Evolutionary conservation across 2,888 invertebrate species (phyloP), one percentile per base, ranked within the genome.

Genomic region (Sylvicola fuscatus): DNA sequence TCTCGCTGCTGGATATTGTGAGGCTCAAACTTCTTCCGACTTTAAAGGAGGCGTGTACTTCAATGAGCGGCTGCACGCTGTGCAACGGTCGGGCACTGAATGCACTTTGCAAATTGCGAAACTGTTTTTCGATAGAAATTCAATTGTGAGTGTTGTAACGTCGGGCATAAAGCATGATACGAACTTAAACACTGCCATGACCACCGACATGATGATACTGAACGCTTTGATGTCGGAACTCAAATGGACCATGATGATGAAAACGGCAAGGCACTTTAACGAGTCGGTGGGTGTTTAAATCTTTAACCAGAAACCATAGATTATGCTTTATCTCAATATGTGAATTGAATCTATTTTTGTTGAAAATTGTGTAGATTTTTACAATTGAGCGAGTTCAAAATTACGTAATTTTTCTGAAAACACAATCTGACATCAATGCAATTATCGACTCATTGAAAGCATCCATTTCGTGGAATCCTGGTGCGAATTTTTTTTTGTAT

Each of bases 401-500:
- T 11, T 33, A 37, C 11, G 28, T 37, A 10, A 10, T 37, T 10
- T 33, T 37, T 29, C 5, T 29, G 6, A 14, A 29, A 11, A 21
- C 37, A 3, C 2, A n/a, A 29, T 12, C 7, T 1, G 33, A 37
- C 13, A 10, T 33, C 4, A 7, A 12, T 13, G 2, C 4, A 28
- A 33, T 33, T n/a, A 14, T 37, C 4, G 12, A 16, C 5, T 21
- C 14, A 2, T 3, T 37, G 8, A 13, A 5, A 2, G 14, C 28
- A 6, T 17, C 33, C 14, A 14, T 32, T 29, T 37, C 37, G 6
- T 37, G 37, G 37, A 33, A 37, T 33, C 37, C 37, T 2, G 33
- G 33, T 14, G 37, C 37, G 5, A 33, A 33, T 15, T 16, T 33
- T 13, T 29, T 37, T 11, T 8, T 37, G 7, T 37, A 37, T 14